These are phyloP conservation scores for Hypocryptadius cinnamomeus DNA, from an alignment of 2,113 vertebrate species.

Conservation along the genomic window DNA sequence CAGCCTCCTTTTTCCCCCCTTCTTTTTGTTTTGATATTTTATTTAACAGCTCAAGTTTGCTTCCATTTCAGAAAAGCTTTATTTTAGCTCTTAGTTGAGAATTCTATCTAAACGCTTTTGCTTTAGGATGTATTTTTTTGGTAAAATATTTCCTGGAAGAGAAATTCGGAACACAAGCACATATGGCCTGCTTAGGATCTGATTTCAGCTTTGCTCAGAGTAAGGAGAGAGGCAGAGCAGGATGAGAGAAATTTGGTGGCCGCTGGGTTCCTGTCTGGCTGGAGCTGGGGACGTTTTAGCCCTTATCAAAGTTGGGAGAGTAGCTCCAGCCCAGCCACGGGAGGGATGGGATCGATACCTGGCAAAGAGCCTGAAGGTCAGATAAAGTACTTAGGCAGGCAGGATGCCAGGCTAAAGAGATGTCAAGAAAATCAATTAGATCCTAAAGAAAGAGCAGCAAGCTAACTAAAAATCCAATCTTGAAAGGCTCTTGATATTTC, in stretches of 20 bases:
- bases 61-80: neutral
- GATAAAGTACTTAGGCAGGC: slow-evolving; percentile 86
- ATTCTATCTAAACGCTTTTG: neutral
- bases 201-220: slow-evolving; percentile 46
- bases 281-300: slow-evolving; percentile 72
- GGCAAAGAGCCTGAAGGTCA: slow-evolving; percentile 79
- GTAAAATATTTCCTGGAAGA: slow-evolving; percentile 25
- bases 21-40: neutral
- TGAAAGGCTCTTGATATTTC: slow-evolving; percentile 70
- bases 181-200: slow-evolving; percentile 49
- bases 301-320: slow-evolving; percentile 76
- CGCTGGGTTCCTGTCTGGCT: slow-evolving; percentile 71
- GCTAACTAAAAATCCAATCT: slow-evolving; percentile 75
- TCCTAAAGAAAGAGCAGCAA: slow-evolving; percentile 77
- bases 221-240: slow-evolving; percentile 40
- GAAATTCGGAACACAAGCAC: slow-evolving; percentile 6
- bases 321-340: slow-evolving; percentile 66
- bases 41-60: neutral
- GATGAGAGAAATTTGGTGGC: slow-evolving; percentile 71
- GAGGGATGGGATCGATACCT: slow-evolving; percentile 72
- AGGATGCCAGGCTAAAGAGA: slow-evolving; percentile 82
- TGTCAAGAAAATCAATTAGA: slow-evolving; percentile 86
- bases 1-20: neutral
- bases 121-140: neutral
- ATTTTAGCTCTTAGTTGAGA: slow-evolving; percentile 18